Percentiles rank a stretch among this genome's conserved stretches.
phyloP scores from a whole-genome alignment of 2,888 invertebrate genomes.

The Diadegma fenestrale region DNA sequence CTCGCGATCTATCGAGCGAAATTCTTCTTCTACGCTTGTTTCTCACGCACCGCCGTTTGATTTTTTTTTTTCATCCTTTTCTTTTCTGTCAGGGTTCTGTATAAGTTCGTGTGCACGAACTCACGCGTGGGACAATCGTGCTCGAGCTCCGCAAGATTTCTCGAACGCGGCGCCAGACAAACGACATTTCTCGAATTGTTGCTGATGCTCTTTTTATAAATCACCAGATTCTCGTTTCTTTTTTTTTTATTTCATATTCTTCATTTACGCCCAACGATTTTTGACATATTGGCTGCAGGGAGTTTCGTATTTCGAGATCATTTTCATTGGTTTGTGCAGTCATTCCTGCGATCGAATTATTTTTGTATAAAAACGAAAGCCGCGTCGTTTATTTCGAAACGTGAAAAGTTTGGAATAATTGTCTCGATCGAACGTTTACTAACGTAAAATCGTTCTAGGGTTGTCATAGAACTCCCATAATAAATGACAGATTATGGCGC shows the following conservation, averaged over 20 bases:
- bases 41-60: not conserved
- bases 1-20: slow-evolving; percentile 41
- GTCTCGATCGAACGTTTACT: too few relatives aligned
- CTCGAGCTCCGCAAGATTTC: slow-evolving; percentile 36
- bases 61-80: not conserved
- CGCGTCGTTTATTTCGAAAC: not conserved
- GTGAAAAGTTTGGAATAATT: not conserved
- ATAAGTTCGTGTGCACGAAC: slow-evolving; percentile 6
- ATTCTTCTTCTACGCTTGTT: slow-evolving; percentile 48
- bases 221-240: not conserved
- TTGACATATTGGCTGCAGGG: not conserved
- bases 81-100: not conserved
- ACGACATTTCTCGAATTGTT: slow-evolving; percentile 45
- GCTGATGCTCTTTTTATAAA: slow-evolving; percentile 15
- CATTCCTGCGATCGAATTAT: not conserved
- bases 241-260: not conserved
- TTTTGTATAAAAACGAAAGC: not conserved
- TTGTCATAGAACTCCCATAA: not conserved
- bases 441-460: not conserved
- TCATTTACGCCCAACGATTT: not conserved
- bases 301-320: not conserved
- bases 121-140: slow-evolving; percentile 43
- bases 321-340: not conserved
- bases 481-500: not conserved
- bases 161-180: slow-evolving; percentile 34